Percentiles rank a stretch among this genome's conserved stretches.
These are phyloP conservation scores for Bombus cullumanus DNA, from an alignment of 1,140 invertebrate species.

Conservation along the genomic window DNA sequence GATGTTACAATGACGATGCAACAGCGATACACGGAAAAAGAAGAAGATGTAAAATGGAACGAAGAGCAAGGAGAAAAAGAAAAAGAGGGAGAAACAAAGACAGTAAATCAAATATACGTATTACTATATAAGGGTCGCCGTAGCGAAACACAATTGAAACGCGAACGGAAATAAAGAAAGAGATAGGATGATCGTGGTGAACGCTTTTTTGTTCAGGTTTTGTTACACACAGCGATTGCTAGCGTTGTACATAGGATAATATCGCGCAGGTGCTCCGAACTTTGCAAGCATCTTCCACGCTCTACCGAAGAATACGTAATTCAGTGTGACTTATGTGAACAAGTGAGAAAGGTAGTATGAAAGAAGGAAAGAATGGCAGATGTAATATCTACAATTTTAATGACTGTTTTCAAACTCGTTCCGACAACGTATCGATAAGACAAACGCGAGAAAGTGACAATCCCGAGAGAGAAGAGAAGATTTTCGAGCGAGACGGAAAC, in stretches of 20 bases:
- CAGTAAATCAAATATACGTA: constrained; percentile 59
- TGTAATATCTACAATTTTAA: constrained; percentile 65
- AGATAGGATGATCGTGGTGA: constrained; percentile 17
- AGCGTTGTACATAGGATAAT: constrained; percentile 56
- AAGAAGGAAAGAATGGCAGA: constrained; percentile 18
- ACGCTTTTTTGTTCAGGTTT: constrained; percentile 40
- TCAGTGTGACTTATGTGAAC: constrained; percentile 73
- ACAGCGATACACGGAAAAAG: neutral
- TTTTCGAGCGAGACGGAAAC: constrained; percentile 66
- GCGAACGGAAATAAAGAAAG: neutral
- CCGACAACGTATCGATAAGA: constrained; percentile 63
- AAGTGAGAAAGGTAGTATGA: constrained; percentile 25
- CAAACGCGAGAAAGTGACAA: constrained; percentile 62
- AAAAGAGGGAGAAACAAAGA: constrained; percentile 15
- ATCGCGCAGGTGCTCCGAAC: constrained; percentile 60
- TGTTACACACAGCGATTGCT: constrained; percentile 43
- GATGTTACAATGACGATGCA: constrained; percentile 19
- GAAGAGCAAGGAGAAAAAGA: neutral
- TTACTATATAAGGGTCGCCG: constrained; percentile 45
- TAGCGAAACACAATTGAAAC: constrained; percentile 40
- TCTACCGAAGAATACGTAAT: constrained; percentile 76
- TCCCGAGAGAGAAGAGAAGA: constrained; percentile 49
- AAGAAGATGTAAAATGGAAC: neutral
- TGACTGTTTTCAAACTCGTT: constrained; percentile 68
- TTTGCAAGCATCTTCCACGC: constrained; percentile 70